A percentile compares a stretch with the other conserved stretches of the same genome.
Evolutionary conservation across 2,797 vertebrate genomes (phyloP).

Genomic region (Leuciscus waleckii): DNA sequence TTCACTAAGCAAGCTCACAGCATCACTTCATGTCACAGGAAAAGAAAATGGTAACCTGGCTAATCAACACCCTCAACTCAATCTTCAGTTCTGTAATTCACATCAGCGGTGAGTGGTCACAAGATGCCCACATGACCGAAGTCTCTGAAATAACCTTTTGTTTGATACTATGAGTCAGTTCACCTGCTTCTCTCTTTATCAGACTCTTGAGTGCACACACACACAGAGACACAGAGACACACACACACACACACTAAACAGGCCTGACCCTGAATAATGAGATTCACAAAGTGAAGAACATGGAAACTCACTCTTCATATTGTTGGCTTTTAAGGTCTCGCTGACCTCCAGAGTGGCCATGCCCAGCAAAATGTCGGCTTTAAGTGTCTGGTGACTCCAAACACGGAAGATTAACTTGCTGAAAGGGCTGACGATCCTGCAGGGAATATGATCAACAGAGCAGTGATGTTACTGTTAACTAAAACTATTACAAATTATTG

Average conservation of each 20-base stretch:
- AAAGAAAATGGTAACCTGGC: neutral
- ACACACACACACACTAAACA: neutral
- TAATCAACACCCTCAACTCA: neutral
- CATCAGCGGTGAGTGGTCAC: conserved; percentile 44
- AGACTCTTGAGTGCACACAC: neutral
- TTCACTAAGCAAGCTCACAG: neutral
- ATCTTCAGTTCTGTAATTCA: neutral
- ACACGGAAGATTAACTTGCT: conserved; percentile 95
- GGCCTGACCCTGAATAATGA: neutral
- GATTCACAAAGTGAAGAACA: conserved; percentile 11
- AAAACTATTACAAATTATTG: neutral
- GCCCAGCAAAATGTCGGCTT: conserved; percentile 94
- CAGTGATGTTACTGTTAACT: neutral
- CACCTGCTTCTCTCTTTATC: conserved; percentile 25
- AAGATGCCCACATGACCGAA: conserved; percentile 39
- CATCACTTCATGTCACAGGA: neutral
- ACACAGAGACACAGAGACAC: neutral
- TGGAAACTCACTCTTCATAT: conserved; percentile 90
- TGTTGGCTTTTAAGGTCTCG: conserved; percentile 90
- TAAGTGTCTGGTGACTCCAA: conserved; percentile 98
- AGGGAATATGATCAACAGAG: conserved; percentile 25
- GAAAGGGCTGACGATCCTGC: conserved; percentile 93
- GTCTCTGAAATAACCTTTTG: conserved; percentile 61
- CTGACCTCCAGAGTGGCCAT: conserved; percentile 90
- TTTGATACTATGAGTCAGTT: conserved; percentile 48